These are phyloP conservation scores for Panonychus citri DNA, from an alignment of 1,140 invertebrate genomes.

Conservation along the genomic window DNA sequence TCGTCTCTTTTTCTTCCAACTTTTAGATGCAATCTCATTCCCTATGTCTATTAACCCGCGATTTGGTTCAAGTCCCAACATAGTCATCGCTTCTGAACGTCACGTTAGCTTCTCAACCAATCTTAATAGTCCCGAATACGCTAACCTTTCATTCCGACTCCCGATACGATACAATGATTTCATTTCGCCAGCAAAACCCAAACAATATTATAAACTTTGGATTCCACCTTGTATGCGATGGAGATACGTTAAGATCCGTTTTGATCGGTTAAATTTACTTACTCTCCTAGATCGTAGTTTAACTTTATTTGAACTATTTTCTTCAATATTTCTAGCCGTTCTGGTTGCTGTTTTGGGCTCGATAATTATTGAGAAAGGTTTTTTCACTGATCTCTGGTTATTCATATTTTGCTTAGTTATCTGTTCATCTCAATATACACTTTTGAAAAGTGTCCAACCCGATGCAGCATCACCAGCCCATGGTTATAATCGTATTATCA, in stretches of 20 bases:
- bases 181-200: conserved; percentile 27
- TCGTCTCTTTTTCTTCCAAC: too few species aligned
- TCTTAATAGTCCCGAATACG: background rate
- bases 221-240: conserved; percentile 34
- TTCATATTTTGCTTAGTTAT: conserved; percentile 92
- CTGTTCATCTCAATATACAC: conserved; percentile 85
- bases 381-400: conserved; percentile 74
- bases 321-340: conserved; percentile 62
- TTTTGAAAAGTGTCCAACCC: conserved; percentile 94
- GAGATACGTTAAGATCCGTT: conserved; percentile 34
- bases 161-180: background rate
- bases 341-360: conserved; percentile 62
- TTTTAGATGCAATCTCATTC: background rate
- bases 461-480: conserved; percentile 94
- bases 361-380: conserved; percentile 50
- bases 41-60: background rate
- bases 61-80: too few species aligned
- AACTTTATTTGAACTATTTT: conserved; percentile 53
- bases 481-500: conserved; percentile 81
- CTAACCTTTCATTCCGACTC: background rate
- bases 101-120: too few species aligned
- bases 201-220: conserved; percentile 62
- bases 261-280: conserved; percentile 72
- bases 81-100: too few species aligned
- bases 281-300: conserved; percentile 78